phyloP scores from a whole-genome alignment of 2,888 invertebrate genomes.

The Aphodius sticticus region DNA sequence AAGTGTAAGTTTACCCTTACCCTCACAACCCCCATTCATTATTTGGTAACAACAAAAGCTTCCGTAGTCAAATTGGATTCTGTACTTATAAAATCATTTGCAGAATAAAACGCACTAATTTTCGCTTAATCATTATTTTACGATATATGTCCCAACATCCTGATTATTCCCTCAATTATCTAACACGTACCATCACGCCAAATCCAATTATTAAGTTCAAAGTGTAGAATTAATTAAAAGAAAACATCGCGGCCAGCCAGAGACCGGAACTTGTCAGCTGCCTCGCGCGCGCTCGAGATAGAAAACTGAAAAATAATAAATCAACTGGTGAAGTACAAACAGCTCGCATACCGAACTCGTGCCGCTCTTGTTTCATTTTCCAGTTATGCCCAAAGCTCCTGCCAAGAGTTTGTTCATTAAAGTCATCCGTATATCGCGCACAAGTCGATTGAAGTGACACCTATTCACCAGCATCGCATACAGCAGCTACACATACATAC shows the following conservation, averaged over 20 bases:
- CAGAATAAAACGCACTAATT: too few relatives aligned
- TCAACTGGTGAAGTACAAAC: background rate
- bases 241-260: background rate
- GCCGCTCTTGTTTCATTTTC: background rate
- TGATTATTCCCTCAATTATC: background rate
- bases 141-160: background rate
- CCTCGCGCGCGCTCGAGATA: background rate
- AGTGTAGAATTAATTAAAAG: background rate
- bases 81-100: too few relatives aligned
- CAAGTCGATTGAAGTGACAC: constrained; percentile 4
- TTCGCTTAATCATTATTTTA: background rate
- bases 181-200: background rate
- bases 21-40: too few relatives aligned
- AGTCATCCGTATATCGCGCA: background rate
- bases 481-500: background rate
- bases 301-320: background rate
- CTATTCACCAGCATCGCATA: background rate
- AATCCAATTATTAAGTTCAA: background rate
- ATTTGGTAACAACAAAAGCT: too few relatives aligned
- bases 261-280: background rate
- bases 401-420: background rate
- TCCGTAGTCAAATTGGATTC: too few relatives aligned
- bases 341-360: background rate
- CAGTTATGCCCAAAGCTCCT: background rate
- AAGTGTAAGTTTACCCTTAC: too few relatives aligned